These are phyloP conservation scores for Cynaeus angustus DNA, from an alignment of 2,888 invertebrate species.

Conservation along the genomic window DNA sequence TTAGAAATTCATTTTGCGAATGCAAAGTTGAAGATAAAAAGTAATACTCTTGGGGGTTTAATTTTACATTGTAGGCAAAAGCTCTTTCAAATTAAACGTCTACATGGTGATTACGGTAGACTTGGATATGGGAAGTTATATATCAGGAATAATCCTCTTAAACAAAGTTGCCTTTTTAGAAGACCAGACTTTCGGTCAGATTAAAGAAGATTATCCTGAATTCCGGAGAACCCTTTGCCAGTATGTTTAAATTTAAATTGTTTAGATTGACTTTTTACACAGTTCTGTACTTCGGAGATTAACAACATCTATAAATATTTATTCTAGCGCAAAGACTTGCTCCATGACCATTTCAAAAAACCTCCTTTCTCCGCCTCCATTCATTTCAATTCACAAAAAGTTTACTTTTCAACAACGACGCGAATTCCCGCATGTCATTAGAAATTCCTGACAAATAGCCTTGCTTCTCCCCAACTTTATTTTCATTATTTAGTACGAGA, in stretches of 20 bases:
- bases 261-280: slow-evolving; percentile 55
- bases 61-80: slow-evolving; percentile 57
- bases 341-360: slow-evolving; percentile 14
- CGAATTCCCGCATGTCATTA: slow-evolving; percentile 57
- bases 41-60: slow-evolving; percentile 50
- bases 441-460: slow-evolving; percentile 63
- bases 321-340: slow-evolving; percentile 23
- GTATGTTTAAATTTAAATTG: slow-evolving; percentile 63
- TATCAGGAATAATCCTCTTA: slow-evolving; percentile 69
- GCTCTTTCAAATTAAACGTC: slow-evolving; percentile 65
- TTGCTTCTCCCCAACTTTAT: slow-evolving; percentile 61
- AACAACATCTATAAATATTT: slow-evolving; percentile 45
- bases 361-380: slow-evolving; percentile 3
- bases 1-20: slow-evolving; percentile 44
- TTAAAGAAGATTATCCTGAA: slow-evolving; percentile 66
- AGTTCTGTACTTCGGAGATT: slow-evolving; percentile 42
- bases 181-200: slow-evolving; percentile 65
- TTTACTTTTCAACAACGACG: slow-evolving; percentile 40
- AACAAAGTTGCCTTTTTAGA: slow-evolving; percentile 68
- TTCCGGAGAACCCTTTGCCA: slow-evolving; percentile 60
- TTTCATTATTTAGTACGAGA: slow-evolving; percentile 63
- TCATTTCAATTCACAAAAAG: slow-evolving; percentile 43
- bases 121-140: slow-evolving; percentile 67
- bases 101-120: slow-evolving; percentile 64
- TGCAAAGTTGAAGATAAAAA: slow-evolving; percentile 48